Conservation (phyloP, 2,888 invertebrate genomes). For the Lasioglossum vierecki region DNA sequence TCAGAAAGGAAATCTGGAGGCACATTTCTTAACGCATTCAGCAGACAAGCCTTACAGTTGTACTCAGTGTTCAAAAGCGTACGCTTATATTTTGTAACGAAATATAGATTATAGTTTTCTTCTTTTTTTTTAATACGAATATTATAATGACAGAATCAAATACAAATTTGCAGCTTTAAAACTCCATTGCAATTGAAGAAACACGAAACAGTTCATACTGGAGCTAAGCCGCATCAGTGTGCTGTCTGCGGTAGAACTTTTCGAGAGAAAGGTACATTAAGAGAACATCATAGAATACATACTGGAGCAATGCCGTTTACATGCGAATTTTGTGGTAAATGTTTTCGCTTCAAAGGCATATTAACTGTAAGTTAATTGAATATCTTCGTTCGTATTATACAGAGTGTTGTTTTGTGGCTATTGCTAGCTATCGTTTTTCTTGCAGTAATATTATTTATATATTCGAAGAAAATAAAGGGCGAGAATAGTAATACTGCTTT, state of each 20-base stretch:
- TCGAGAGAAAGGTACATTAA: constrained; percentile 89
- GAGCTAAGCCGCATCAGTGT: constrained; percentile 87
- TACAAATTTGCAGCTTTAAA: constrained; percentile 83
- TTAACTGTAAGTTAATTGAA: constrained; percentile 85
- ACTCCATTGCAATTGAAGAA: constrained; percentile 86
- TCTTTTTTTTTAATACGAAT: constrained; percentile 1
- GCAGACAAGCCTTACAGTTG: constrained; percentile 85
- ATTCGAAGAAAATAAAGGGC: not conserved
- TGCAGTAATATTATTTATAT: not conserved
- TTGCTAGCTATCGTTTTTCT: not conserved
- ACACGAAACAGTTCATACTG: constrained; percentile 86
- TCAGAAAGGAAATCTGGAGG: constrained; percentile 86
- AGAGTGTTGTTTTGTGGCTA: not conserved
- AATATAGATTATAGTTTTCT: not conserved
- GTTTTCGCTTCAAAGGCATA: constrained; percentile 91
- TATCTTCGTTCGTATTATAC: constrained; percentile 9
- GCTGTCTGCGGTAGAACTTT: constrained; percentile 87
- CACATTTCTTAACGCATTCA: constrained; percentile 86
- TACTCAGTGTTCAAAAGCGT: constrained; percentile 85
- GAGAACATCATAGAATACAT: constrained; percentile 90
- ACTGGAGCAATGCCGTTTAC: constrained; percentile 92
- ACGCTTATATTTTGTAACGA: constrained; percentile 60
- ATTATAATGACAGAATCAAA: constrained; percentile 23
- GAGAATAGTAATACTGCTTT: not conserved
- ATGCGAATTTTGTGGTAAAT: constrained; percentile 91